Conservation (phyloP, 2,888 invertebrate species). For the Apotomis capreana region DNA sequence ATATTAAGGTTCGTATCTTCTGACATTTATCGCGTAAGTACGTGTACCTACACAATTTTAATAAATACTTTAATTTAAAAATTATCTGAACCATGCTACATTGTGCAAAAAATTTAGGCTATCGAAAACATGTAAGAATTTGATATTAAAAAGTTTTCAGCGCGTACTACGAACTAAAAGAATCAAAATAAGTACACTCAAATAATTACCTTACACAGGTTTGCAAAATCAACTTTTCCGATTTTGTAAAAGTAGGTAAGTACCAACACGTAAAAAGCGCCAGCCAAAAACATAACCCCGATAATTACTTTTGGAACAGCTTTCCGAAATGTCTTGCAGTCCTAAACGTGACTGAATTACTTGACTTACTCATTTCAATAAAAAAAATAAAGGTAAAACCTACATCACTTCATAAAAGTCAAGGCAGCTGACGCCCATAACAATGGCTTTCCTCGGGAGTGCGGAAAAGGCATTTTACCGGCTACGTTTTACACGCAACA, state of each 20-base stretch:
- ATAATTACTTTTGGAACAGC: slow-evolving; percentile 5
- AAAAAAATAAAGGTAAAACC: slow-evolving; percentile 17
- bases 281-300: neutral
- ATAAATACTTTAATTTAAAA: too few relatives aligned
- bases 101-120: too few relatives aligned
- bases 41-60: too few relatives aligned
- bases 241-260: neutral
- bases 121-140: too few relatives aligned
- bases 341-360: slow-evolving; percentile 17
- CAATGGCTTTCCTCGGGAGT: slow-evolving; percentile 1
- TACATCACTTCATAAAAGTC: slow-evolving; percentile 23
- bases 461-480: slow-evolving; percentile 14
- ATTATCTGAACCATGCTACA: too few relatives aligned
- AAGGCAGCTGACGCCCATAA: slow-evolving; percentile 13
- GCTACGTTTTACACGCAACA: slow-evolving; percentile 18
- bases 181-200: too few relatives aligned
- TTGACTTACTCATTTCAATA: slow-evolving; percentile 14
- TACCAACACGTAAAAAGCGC: neutral
- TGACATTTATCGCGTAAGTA: too few relatives aligned
- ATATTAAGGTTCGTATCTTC: too few relatives aligned
- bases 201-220: too few relatives aligned
- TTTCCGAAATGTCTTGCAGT: neutral
- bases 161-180: too few relatives aligned
- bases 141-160: too few relatives aligned
- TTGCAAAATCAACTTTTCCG: neutral